A percentile compares a stretch with the other conserved stretches of the same genome.
These are phyloP conservation scores for Sarcophaga subvicina DNA, from an alignment of 2,888 invertebrate genomes.

Conservation along the genomic window DNA sequence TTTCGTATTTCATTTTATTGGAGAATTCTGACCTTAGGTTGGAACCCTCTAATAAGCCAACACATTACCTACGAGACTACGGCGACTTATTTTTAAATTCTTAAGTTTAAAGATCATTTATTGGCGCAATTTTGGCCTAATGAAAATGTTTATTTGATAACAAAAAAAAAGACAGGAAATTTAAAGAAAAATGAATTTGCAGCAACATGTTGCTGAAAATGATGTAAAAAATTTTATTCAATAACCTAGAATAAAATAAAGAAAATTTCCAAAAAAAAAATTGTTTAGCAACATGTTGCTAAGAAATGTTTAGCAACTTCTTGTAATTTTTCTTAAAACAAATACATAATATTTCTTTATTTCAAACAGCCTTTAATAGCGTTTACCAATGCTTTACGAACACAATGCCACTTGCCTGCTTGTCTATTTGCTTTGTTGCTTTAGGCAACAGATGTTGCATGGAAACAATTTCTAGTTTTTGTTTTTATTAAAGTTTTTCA, in stretches of 20 bases:
- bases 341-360: neutral
- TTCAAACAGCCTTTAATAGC: neutral
- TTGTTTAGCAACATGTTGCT: neutral
- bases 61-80: no score
- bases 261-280: neutral
- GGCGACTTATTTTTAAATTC: no score
- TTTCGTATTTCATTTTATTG: no score
- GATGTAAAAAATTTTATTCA: neutral
- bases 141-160: no score
- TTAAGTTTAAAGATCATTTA: no score
- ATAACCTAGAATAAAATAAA: neutral
- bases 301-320: neutral
- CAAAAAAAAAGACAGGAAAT: no score
- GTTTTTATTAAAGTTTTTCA: neutral
- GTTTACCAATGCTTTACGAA: conserved; percentile 4
- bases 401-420: neutral
- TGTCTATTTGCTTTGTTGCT: neutral
- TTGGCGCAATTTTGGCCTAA: no score
- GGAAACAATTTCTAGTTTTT: conserved; percentile 36
- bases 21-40: no score
- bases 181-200: neutral
- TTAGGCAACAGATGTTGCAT: conserved; percentile 49
- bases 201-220: neutral
- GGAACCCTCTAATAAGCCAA: no score
- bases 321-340: no score